Percentiles rank a stretch among this genome's conserved stretches.
Evolutionary conservation across 2,888 invertebrate species (phyloP).

Genomic region (Ethmia dodecea): DNA sequence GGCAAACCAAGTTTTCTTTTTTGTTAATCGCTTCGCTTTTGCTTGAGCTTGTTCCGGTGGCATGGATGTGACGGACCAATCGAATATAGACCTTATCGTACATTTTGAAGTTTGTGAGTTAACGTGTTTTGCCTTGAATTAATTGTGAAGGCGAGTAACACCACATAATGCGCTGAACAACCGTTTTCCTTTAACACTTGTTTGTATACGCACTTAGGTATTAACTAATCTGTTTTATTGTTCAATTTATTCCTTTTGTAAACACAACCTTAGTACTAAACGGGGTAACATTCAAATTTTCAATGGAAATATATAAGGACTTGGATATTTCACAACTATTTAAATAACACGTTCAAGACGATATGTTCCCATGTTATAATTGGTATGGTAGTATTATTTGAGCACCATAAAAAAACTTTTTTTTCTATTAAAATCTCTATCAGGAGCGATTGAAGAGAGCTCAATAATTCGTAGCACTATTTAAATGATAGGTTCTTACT

Average conservation of each 20-base stretch:
- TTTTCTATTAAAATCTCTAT: too few relatives aligned
- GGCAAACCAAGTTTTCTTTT: conserved; percentile 22
- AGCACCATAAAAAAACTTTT: too few relatives aligned
- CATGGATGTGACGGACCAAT: conserved; percentile 42
- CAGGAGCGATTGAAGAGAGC: too few relatives aligned
- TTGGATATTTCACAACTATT: too few relatives aligned
- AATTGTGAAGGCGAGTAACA: conserved; percentile 26
- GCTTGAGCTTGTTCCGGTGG: conserved; percentile 68
- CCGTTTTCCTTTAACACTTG: conserved; percentile 70
- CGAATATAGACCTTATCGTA: too few relatives aligned
- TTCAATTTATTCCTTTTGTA: conserved; percentile 1
- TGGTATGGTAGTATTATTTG: too few relatives aligned
- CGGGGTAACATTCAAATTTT: too few relatives aligned
- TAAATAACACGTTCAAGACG: too few relatives aligned
- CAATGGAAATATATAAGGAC: too few relatives aligned
- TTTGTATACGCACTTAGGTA: conserved; percentile 62
- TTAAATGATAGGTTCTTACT: too few relatives aligned
- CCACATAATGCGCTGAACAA: conserved; percentile 61
- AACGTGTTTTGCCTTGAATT: not conserved
- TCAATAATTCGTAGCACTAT: too few relatives aligned
- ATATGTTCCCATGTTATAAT: too few relatives aligned
- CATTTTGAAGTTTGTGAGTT: not conserved
- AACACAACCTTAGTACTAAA: not conserved
- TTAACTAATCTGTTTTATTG: conserved; percentile 54
- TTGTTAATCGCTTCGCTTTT: conserved; percentile 67